Evolutionary conservation across 2,888 invertebrate genomes (phyloP), one percentile per base, ranked within the genome.

Genomic region (Tinea trinotella): DNA sequence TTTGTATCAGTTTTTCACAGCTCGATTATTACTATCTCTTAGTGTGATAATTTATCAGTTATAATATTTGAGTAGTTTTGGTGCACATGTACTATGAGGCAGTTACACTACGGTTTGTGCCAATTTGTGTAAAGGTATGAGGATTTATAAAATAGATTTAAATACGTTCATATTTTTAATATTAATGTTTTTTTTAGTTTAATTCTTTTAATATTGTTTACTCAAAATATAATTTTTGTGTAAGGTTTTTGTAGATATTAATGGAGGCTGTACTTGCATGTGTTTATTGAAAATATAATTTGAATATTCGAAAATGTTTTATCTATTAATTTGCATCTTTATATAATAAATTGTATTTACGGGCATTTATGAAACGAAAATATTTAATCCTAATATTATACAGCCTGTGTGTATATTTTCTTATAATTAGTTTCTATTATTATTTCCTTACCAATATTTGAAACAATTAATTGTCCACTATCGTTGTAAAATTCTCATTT

Each of bases 41-140:
- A n/a, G n/a, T n/a, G n/a, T n/a, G n/a, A n/a, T n/a, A n/a, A n/a
- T n/a, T n/a, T n/a, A n/a, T n/a, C n/a, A n/a, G n/a, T n/a, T n/a
- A n/a, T n/a, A n/a, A n/a, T n/a, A n/a, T n/a, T n/a, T n/a, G n/a
- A n/a, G n/a, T n/a, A n/a, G n/a, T n/a, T n/a, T n/a, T n/a, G n/a
- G n/a, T n/a, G n/a, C n/a, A n/a, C n/a, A n/a, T n/a, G n/a, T n/a
- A n/a, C n/a, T n/a, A n/a, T n/a, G n/a, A 59, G 55, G 36, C 40
- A 30, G 59, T 64, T 64, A 63, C 64, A 62, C 56, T 65, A 65
- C 67, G 69, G 68, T 71, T 71, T 62, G 81, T 80, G 80, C 80
- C 81, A 81, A 81, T 76, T 74, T 74, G 68, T 72, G 70, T 67
- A 64, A 50, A 53, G 52, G 63, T 66, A 68, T 70, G 69, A 66